Base-by-base conservation (phyloP, 2,797 vertebrate genomes). In the Channa striata region DNA sequence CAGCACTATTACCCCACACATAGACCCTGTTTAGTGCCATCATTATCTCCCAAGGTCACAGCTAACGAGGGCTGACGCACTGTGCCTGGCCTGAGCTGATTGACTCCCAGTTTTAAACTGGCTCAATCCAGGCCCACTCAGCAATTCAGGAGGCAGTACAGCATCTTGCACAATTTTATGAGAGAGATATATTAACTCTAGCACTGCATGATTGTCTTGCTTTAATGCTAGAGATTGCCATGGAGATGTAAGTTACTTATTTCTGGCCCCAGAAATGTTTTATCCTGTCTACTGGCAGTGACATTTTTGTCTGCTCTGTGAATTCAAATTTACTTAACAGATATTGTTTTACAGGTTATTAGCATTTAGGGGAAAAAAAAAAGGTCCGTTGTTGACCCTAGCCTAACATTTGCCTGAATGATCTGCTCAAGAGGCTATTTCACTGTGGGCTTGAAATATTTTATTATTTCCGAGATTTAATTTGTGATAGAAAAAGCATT, bases 41-140 rank as follows among this genome's bases (percentile, higher is more conserved):
- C 91, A 94, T 92, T 93, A 93, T 93, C 89, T 90, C 61, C 77
- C 93, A 94, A 95, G 94, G 94, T 95, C 93, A 92, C 40, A 39
- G 75, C 90, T 93, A 93, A 94, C 85, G 75, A 93, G 90, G 81
- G 83, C 82, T 80, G 87, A 86, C 69, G 82, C 79, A 68, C 83
- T 48, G 68, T 68, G 89, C 79, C 89, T 83, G 89, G 85, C 83
- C 74, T 20, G 56, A 54, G 47, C 92, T 93, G 92, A 94, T 92
- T 91, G 89, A 92, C 93, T 92, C 74, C 13, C 81, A 65, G 51
- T 90, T 92, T 92, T 81, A 87, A 89, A 89, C 78, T 67, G 82
- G 86, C 82, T 84, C 82, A 80, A 81, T 88, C 78, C 69, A 77
- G 85, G 77, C 83, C 82, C 82, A 77, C 87, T 93, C 91, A 91